A percentile compares a stretch with the other conserved stretches of the same genome.
Evolutionary conservation across 2,797 vertebrate genomes (phyloP).

Genomic region (Typhlichthys subterraneus): DNA sequence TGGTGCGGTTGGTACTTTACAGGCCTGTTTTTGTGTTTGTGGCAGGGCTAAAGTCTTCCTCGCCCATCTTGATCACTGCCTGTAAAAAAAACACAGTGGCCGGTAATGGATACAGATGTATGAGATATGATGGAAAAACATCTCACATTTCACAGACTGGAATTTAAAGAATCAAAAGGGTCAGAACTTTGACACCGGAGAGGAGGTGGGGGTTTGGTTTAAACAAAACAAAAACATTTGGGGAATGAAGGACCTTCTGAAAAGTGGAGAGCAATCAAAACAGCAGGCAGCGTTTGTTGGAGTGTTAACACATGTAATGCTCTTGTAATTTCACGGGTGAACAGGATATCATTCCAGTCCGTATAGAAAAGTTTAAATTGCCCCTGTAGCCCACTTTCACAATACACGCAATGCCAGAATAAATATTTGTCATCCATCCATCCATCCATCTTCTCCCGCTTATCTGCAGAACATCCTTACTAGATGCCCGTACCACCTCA

Average conservation of each 20-base stretch:
- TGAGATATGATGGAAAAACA: conserved; percentile 51
- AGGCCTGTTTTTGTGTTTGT: conserved; percentile 38
- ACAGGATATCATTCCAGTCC: no score
- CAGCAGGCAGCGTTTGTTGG: conserved; percentile 1
- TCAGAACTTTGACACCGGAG: conserved; percentile 51
- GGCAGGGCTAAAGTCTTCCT: conserved; percentile 36
- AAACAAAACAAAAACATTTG: conserved; percentile 14
- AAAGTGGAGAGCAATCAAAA: not conserved
- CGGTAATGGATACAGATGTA: conserved; percentile 50
- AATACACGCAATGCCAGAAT: no score
- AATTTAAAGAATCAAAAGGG: conserved; percentile 64
- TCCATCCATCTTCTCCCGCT: no score
- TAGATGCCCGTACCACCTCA: no score
- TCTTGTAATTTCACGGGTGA: no score
- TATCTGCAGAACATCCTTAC: no score
- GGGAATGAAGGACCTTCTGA: not conserved
- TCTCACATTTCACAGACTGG: conserved; percentile 46
- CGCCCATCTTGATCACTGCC: conserved; percentile 19
- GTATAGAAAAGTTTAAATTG: no score
- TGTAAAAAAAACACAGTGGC: conserved; percentile 51
- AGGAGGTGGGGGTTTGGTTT: conserved; percentile 11
- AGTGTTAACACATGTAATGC: conserved; percentile 12
- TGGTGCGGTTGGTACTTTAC: conserved; percentile 39
- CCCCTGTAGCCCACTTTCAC: no score
- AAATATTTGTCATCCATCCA: no score